Base-by-base conservation (phyloP, 1,140 invertebrate species). In the Drosophila takahashii region DNA sequence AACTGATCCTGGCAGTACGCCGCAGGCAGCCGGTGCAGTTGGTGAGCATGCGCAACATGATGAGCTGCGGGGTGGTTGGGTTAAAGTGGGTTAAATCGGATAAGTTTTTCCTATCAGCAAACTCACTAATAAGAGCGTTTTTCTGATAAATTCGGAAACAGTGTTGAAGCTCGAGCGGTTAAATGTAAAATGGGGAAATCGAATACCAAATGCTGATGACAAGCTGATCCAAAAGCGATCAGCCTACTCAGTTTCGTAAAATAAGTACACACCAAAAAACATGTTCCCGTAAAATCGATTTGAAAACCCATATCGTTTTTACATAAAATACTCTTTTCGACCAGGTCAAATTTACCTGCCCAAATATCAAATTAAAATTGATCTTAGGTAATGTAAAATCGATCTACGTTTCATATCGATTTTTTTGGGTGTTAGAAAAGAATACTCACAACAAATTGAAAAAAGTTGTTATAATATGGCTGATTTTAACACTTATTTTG, bases 1-100 rank as follows among this genome's bases (percentile, higher is more conserved):
- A 29, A 4, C 62, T 42, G 9, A 77, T 47, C 13, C 41, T 15
- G 0, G 66, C 54, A 4, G 29, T 11, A 0, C 66, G 58, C 3
- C n/a, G 50, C 44, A 77, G 10, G 3, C 22, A 39, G 6, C 42
- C 18, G 1, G 50, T 34, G 11, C 47, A 62, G 1, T 27, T 70
- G 1, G 26, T 58, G 6, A 86, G 36, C 9, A 87, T n/a, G 26
- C 79, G 83, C 26, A 83, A 47, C 81, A 79, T 86, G 6, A 16
- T 18, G 44, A 65, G 18, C 34, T 65, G 2, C 0, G 54, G 36
- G 7, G 0, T 0, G 26, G 2, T 4, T 8, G 15, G 10, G 2
- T 47, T 5, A 7, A 45, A 1, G 11, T 42, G 26, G 26, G 3
- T 48, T 9, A 27, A 13, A 18, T 4, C 4, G 58, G 3, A 3